Base-by-base conservation (phyloP, 1,140 invertebrate genomes). In the Drosophila trapezifrons region DNA sequence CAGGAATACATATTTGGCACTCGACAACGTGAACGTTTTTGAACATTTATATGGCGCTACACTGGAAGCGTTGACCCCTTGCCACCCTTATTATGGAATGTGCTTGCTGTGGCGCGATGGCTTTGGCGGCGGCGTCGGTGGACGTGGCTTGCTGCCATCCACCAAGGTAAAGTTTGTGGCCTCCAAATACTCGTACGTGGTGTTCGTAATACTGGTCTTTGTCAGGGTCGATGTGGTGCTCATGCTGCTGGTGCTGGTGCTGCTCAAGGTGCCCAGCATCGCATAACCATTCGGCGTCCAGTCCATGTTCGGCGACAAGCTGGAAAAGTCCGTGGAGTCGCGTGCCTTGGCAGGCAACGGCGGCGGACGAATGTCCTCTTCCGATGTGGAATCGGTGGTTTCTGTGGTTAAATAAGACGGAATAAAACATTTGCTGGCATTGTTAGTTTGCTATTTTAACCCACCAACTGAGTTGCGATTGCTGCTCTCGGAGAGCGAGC, bases 281-380 rank as follows among this genome's bases (percentile, higher is more conserved):
- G 42, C 93, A 92, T 66, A 93, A 83, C 67, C 67, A 54, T 74
- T 85, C 2, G 83, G 74, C 60, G 83, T 78, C 90, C 90, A 91
- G 46, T 91, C 90, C 52, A 89, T 32, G 27, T 78, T 80, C 20
- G 82, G 76, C 7, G 77, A 75, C 40, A 95, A 86, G 79, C 95
- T 95, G 52, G 93, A 93, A 71, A 95, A 95, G 91, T 95, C 95
- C 2, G 86, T 91, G 18, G 94, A 93, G 71, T 95, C 95, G 9
- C 95, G 92, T 15, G 93, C 93, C 91, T 96, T 96, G 13, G 94
- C 92, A 2, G 96, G 96, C 52, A 96, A 81, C 2, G 96, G 96
- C 5, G 96, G 96, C 46, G 95, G 95, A 51, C 92, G 84, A 15
- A 92, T 92, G 78, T 96, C 95, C 75, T 96, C 95, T 80, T 95